Evolutionary conservation across 1,140 invertebrate genomes (phyloP).

Genomic region (Amphibalanus amphitrite): DNA sequence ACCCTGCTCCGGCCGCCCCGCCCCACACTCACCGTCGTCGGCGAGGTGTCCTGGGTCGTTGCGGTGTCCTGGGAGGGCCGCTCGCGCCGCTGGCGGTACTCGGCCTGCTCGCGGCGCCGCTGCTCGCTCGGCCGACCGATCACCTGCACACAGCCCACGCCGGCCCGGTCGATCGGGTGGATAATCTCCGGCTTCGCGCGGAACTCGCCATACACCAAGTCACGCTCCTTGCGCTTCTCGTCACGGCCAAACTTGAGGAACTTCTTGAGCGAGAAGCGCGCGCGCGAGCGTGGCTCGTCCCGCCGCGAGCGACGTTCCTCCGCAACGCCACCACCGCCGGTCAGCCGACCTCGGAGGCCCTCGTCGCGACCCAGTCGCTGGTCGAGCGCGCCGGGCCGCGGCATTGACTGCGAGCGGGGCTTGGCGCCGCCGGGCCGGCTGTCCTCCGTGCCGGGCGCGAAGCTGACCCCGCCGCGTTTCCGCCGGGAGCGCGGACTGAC

Average conservation of each 20-base stretch:
- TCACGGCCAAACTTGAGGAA: conserved; percentile 40
- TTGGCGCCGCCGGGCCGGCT: background rate
- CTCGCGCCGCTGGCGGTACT: background rate
- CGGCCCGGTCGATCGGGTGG: conserved; percentile 70
- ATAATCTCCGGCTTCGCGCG: conserved; percentile 50
- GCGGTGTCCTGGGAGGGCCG: background rate
- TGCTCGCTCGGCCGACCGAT: background rate
- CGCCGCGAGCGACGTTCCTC: conserved; percentile 5
- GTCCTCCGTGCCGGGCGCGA: background rate
- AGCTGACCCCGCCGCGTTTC: background rate
- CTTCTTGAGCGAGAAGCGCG: conserved; percentile 59
- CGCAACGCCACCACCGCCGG: too few relatives aligned
- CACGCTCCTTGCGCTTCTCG: conserved; percentile 24
- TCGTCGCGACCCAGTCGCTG: background rate
- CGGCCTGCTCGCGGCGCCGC: background rate
- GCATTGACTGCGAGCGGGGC: background rate
- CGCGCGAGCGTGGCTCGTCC: conserved; percentile 10
- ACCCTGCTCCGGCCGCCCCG: too few relatives aligned
- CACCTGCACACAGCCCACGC: conserved; percentile 31
- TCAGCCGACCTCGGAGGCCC: background rate
- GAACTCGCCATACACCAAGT: conserved; percentile 15
- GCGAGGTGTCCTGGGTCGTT: background rate
- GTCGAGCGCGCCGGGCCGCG: background rate
- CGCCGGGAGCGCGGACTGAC: background rate
- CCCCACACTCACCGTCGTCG: background rate